Evolutionary conservation across 2,113 vertebrate species (phyloP).

Genomic region (Anoura caudifer): DNA sequence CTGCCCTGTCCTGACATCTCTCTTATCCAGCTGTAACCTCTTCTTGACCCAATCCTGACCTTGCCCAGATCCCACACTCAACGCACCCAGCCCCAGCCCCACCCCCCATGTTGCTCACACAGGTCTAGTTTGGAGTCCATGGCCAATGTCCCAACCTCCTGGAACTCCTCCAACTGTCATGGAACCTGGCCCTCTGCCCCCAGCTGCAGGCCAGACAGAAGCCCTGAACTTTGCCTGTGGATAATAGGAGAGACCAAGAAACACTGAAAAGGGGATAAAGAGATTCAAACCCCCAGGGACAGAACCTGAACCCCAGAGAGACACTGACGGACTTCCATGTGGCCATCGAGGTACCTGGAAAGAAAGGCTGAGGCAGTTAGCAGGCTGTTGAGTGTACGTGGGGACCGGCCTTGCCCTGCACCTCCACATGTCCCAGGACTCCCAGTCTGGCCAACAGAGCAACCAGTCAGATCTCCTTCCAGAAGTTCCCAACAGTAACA

Average conservation of each 20-base stretch:
- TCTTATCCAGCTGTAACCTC: not conserved
- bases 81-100: not conserved
- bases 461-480: not conserved
- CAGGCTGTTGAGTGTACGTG: not conserved
- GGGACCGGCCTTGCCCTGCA: not conserved
- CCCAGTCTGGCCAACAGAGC: not conserved
- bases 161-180: constrained; percentile 68
- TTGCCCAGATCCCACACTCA: not conserved
- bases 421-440: constrained; percentile 28
- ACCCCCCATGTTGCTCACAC: constrained; percentile 36
- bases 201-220: not conserved
- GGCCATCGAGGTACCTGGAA: not conserved
- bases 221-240: not conserved
- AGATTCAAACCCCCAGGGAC: not conserved
- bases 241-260: not conserved
- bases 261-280: not conserved
- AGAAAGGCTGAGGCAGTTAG: not conserved
- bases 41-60: not conserved
- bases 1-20: not conserved
- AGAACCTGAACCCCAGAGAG: not conserved
- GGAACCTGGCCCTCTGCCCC: not conserved
- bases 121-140: not conserved
- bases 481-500: not conserved
- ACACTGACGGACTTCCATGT: not conserved
- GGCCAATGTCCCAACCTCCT: constrained; percentile 24